A percentile compares a stretch with the other conserved stretches of the same genome.
phyloP scores from a whole-genome alignment of 2,797 vertebrate species.

The Emydoidea blandingii region DNA sequence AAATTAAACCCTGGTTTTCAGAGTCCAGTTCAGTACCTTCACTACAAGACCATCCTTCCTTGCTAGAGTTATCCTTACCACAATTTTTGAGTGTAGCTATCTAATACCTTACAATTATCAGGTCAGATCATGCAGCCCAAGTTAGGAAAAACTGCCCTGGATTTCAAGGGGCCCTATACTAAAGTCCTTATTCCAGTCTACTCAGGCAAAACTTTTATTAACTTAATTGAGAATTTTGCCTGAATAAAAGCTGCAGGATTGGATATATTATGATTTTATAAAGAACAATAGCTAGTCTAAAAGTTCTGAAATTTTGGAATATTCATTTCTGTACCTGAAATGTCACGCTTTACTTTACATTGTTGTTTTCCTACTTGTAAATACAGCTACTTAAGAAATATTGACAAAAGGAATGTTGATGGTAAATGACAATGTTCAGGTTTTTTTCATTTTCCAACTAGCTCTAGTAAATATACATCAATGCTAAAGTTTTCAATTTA shows the following conservation, averaged over 20 bases:
- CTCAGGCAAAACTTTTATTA: background rate
- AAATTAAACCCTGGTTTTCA: background rate
- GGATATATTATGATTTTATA: background rate
- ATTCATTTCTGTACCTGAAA: background rate
- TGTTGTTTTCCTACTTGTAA: background rate
- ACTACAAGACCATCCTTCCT: background rate
- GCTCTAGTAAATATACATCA: background rate
- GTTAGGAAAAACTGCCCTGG: background rate
- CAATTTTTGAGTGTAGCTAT: background rate
- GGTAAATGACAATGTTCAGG: background rate
- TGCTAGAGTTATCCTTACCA: background rate
- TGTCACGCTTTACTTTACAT: background rate
- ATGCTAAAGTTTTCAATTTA: background rate
- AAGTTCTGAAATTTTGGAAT: background rate
- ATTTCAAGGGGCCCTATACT: background rate
- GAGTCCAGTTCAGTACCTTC: background rate
- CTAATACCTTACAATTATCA: background rate
- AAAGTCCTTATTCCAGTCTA: background rate
- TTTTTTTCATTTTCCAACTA: background rate
- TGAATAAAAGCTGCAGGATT: background rate
- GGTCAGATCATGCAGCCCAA: background rate
- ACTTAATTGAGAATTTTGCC: background rate
- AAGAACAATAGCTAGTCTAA: background rate
- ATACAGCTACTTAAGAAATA: background rate
- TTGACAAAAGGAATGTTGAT: background rate